Evolutionary conservation across 1,140 invertebrate species (phyloP), one percentile per base, ranked within the genome.

Genomic region (Drosophila tristis): DNA sequence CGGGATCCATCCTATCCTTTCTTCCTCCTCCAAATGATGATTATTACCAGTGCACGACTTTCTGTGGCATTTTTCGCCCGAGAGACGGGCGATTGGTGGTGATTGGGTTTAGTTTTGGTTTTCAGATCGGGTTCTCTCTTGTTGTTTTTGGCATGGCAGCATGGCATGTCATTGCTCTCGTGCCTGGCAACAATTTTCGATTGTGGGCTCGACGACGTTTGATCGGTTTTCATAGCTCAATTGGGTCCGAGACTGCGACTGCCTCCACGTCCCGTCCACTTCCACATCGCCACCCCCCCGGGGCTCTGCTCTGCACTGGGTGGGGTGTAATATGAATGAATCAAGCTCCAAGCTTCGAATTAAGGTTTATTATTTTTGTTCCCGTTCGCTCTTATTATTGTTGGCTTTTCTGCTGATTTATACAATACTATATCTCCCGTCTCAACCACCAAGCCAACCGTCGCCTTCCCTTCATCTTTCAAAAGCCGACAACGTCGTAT

Each of bases 321-420:
- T 39, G 35, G 35, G 35, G 59, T 68, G 23, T 66, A 58, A 66
- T 81, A 71, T 82, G 78, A 87, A 87, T 86, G 82, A 87, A 87
- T 89, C 78, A 82, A 87, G 82, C 82, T 82, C 42, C 59, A 55
- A 87, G 82, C 79, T 73, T 89, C 79, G 79, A 87, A 87, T 87
- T 87, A 87, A 87, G 84, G 82, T 87, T 87, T 87, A 87, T 87
- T 87, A 82, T 87, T 89, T 78, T 80, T 66, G 49, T 64, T 55
- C 66, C 57, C 42, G 60, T 70, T 77, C 57, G 29, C 49, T 29
- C 11, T 13, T 23, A 26, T 63, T 64, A 13, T 39, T 66, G 48
- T 50, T 47, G 35, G 44, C 53, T 80, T 82, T 87, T 87, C 74
- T 89, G 82, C 82, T 87, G 84, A 87, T 82, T 87, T 87, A 74